Base-by-base conservation (phyloP, 37 sponge, comb jelly and placozoan genomes). In the Bolinopsis microptera region DNA sequence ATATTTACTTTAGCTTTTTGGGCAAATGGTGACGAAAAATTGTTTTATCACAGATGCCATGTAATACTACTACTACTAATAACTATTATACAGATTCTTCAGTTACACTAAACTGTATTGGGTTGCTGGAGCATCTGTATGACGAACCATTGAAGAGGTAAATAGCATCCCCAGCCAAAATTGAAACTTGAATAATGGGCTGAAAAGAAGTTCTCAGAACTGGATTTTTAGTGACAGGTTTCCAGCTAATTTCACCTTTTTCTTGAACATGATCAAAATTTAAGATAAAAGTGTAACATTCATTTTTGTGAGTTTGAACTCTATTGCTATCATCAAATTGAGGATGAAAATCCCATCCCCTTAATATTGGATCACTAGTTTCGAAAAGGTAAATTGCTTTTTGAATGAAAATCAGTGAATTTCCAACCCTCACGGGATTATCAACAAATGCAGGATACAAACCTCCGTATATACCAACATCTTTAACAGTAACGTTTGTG, bases 331-430 rank as follows among this genome's bases (percentile, higher is more conserved):
- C 1, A 3, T 41, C n/a, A 13, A 25, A 48, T 0, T 41, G 26
- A 24, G 24, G 26, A 5, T 13, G 5, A 5, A 5, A 5, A 48
- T 48, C 61, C 5, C 9, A 48, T 23, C 61, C 13, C 30, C 39
- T 30, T 41, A 39, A 39, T 24, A 41, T 86, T n/a, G n/a, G n/a
- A n/a, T n/a, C n/a, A n/a, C n/a, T n/a, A n/a, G n/a, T n/a, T n/a
- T n/a, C n/a, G n/a, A n/a, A n/a, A n/a, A n/a, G n/a, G 48, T 86
- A 86, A 26, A 13, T 40, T 0, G 23, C 8, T 26, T 30, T 9
- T 26, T 86, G 90, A 25, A 86, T n/a, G 90, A 36, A 86, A 24
- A 86, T 86, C 61, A 86, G 18, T 1, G 61, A 26, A 34, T 86
- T 27, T 86, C 26, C 2, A 5, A 86, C 90, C 31, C 41, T 41